A percentile compares a stretch with the other conserved stretches of the same genome.
Evolutionary conservation across 2,888 invertebrate genomes (phyloP).

Genomic region (Sinodicranocentrus sp.): DNA sequence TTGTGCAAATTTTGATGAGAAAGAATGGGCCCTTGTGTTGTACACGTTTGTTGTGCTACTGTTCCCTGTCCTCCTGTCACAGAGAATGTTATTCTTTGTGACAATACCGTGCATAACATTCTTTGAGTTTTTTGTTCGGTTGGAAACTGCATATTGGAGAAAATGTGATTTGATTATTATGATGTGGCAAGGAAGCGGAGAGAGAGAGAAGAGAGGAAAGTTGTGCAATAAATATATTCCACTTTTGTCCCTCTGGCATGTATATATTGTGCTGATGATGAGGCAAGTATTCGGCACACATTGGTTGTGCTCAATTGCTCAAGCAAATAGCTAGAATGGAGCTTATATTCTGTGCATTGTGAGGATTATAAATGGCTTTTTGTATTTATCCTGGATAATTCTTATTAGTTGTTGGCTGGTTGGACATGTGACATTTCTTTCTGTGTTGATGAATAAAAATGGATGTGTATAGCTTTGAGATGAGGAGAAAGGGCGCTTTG

Average conservation of each 20-base stretch:
- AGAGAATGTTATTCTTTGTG: background rate
- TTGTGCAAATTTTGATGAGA: conserved; percentile 72
- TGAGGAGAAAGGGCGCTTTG: background rate
- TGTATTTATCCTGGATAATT: background rate
- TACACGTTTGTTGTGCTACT: background rate
- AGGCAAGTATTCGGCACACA: conserved; percentile 6
- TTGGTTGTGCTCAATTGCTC: conserved; percentile 28
- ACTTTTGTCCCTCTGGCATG: background rate
- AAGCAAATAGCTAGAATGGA: conserved; percentile 6
- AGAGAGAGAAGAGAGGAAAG: background rate
- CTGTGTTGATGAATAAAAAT: background rate
- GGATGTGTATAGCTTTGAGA: background rate
- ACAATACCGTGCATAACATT: background rate
- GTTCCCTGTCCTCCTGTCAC: conserved; percentile 12
- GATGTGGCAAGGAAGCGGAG: conserved; percentile 9
- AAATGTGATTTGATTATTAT: conserved; percentile 8
- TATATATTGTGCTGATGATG: background rate
- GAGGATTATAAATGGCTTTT: conserved; percentile 8
- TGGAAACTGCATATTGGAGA: background rate
- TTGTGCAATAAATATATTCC: background rate
- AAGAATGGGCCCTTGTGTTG: background rate
- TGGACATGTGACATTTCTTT: conserved; percentile 20
- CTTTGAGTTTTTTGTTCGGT: conserved; percentile 7
- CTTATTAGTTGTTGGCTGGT: conserved; percentile 26
- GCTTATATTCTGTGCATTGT: conserved; percentile 8